Conservation (phyloP, 2,113 vertebrate genomes). For the Echinops telfairi region DNA sequence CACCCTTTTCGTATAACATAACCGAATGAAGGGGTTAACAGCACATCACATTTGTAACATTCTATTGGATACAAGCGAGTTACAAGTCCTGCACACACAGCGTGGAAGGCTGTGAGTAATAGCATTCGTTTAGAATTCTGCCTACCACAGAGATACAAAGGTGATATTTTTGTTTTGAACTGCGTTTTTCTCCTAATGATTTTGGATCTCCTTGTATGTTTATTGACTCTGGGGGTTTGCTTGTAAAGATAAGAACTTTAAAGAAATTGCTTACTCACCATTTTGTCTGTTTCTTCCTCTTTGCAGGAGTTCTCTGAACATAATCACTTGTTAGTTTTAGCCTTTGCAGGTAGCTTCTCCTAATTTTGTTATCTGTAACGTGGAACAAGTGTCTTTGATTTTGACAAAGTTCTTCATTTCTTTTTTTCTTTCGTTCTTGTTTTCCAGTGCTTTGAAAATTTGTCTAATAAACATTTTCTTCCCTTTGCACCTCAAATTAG, state of each 20-base stretch:
- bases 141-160: background rate
- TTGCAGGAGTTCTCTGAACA: background rate
- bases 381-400: background rate
- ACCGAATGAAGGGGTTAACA: background rate
- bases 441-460: background rate
- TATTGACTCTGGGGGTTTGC: background rate
- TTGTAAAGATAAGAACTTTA: too few species aligned
- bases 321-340: conserved; percentile 3
- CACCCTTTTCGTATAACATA: background rate
- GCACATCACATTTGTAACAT: background rate
- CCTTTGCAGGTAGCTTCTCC: background rate
- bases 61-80: background rate
- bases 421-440: background rate
- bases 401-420: background rate
- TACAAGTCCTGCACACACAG: background rate
- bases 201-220: background rate
- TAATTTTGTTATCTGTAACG: background rate
- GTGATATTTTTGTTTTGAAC: background rate
- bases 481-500: background rate
- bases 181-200: conserved; percentile 6
- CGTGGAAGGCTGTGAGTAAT: too few species aligned
- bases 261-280: background rate
- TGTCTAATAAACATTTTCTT: background rate
- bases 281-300: conserved; percentile 16
- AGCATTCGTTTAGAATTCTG: background rate